Conservation (phyloP, 1,140 invertebrate species). For the Daktulosphaira vitifoliae region DNA sequence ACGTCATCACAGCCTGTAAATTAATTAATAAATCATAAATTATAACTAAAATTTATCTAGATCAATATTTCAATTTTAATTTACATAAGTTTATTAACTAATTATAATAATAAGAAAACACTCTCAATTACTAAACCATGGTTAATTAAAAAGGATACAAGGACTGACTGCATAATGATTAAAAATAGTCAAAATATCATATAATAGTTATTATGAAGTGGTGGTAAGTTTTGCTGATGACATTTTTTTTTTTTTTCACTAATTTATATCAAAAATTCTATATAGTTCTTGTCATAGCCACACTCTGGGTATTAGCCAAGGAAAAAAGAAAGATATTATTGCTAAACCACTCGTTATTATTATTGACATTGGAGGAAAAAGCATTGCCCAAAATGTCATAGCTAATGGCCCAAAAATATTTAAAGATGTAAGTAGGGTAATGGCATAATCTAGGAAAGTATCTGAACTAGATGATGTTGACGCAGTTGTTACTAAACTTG, state of each 20-base stretch:
- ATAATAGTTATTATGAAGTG: constrained; percentile 6
- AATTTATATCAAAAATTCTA: neutral
- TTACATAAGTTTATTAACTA: too few relatives aligned
- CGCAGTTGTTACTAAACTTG: neutral
- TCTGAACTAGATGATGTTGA: neutral
- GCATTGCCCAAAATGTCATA: constrained; percentile 40
- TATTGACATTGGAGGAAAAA: constrained; percentile 41
- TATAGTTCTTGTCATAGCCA: constrained; percentile 35
- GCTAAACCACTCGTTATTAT: constrained; percentile 40
- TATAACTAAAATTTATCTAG: constrained; percentile 18
- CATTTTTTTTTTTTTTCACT: too few relatives aligned
- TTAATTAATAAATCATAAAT: too few relatives aligned
- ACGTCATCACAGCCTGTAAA: constrained; percentile 25
- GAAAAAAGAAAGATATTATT: constrained; percentile 39
- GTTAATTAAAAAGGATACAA: neutral
- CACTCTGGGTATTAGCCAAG: constrained; percentile 39
- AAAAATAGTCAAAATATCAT: too few relatives aligned
- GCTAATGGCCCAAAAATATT: constrained; percentile 39
- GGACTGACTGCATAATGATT: neutral
- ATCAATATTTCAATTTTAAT: too few relatives aligned
- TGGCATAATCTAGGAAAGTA: constrained; percentile 35
- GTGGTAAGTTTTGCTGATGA: neutral
- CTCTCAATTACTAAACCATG: neutral
- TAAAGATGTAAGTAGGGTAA: constrained; percentile 36
- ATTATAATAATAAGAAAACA: neutral